These are phyloP conservation scores for Tipula unca DNA, from an alignment of 2,888 invertebrate species.

Conservation along the genomic window DNA sequence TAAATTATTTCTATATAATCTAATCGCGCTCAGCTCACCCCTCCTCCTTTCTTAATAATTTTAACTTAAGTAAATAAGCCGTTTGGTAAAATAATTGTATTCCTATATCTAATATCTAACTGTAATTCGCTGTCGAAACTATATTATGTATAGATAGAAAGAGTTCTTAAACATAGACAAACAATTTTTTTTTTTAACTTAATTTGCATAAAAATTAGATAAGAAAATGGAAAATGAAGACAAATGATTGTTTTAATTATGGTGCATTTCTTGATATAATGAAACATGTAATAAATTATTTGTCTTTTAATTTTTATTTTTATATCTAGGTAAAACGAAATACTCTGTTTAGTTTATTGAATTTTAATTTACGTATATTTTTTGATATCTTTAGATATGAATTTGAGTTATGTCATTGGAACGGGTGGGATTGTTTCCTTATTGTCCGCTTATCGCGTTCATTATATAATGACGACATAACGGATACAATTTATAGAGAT, in stretches of 20 bases:
- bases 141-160: background rate
- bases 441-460: no score
- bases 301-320: background rate
- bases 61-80: background rate
- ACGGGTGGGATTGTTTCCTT: background rate
- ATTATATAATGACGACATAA: no score
- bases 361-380: background rate
- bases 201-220: constrained; percentile 14
- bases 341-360: background rate
- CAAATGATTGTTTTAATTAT: background rate
- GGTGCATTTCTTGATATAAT: background rate
- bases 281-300: background rate
- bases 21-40: no score
- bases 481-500: no score
- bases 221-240: constrained; percentile 14
- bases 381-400: background rate
- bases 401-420: background rate
- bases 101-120: background rate
- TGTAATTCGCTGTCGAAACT: background rate
- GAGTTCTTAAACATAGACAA: no score
- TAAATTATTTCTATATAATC: background rate
- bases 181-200: background rate
- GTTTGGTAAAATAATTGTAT: background rate
- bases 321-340: background rate
- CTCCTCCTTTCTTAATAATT: background rate